A percentile compares a stretch with the other conserved stretches of the same genome.
phyloP scores from a whole-genome alignment of 2,797 vertebrate species.

The Hyperoplus immaculatus region DNA sequence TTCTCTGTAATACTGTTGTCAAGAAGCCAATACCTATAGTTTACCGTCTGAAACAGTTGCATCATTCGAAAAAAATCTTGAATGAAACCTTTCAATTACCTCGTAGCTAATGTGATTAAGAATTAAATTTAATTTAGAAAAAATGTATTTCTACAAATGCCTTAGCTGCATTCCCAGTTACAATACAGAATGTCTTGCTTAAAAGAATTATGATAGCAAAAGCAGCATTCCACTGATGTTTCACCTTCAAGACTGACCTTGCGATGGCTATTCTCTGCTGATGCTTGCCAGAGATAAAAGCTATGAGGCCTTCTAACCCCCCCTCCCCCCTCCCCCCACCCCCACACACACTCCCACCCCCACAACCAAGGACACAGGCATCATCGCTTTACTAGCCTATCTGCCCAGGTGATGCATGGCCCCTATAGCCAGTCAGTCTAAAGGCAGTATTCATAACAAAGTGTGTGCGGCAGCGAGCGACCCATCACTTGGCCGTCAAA shows the following conservation, averaged over 20 bases:
- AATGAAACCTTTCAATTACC: constrained; percentile 39
- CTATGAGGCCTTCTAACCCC: constrained; percentile 67
- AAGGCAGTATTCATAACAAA: constrained; percentile 78
- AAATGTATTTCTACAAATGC: constrained; percentile 49
- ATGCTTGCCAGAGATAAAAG: constrained; percentile 81
- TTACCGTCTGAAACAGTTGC: constrained; percentile 19
- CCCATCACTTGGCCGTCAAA: constrained; percentile 53
- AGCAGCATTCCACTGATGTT: constrained; percentile 61
- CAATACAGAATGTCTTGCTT: constrained; percentile 6
- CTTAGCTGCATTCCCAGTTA: constrained; percentile 32
- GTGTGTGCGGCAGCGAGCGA: constrained; percentile 64
- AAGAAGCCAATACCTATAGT: constrained; percentile 13
- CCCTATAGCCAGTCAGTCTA: constrained; percentile 75
- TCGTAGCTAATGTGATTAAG: constrained; percentile 43
- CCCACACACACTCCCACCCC: constrained; percentile 10
- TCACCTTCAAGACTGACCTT: constrained; percentile 82
- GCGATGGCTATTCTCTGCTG: constrained; percentile 72
- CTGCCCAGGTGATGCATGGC: constrained; percentile 82
- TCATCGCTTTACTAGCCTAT: constrained; percentile 80
- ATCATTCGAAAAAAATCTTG: constrained; percentile 34
- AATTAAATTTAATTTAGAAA: constrained; percentile 47
- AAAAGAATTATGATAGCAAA: constrained; percentile 70
- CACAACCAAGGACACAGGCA: constrained; percentile 79
- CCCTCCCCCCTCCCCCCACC: background rate
- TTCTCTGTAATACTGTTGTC: constrained; percentile 1